phyloP scores from a whole-genome alignment of 2,888 invertebrate species.

The Dendrolimus pini region DNA sequence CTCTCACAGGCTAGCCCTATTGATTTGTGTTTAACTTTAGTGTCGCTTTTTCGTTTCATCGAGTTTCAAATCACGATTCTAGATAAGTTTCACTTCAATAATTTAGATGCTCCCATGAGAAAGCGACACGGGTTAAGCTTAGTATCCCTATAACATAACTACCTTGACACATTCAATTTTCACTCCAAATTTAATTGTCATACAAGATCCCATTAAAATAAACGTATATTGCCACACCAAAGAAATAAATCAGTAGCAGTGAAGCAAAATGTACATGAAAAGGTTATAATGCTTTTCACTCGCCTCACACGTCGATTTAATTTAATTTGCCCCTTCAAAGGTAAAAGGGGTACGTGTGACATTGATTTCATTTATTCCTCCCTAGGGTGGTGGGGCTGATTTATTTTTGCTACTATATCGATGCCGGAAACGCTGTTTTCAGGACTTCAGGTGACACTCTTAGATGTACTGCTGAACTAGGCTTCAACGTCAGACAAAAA shows the following conservation, averaged over 20 bases:
- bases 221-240: background rate
- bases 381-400: slow-evolving; percentile 6
- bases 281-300: background rate
- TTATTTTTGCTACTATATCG: background rate
- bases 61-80: too few relatives aligned
- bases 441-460: too few relatives aligned
- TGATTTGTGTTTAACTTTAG: too few relatives aligned
- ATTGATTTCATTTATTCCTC: slow-evolving; percentile 33
- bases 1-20: too few relatives aligned
- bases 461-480: too few relatives aligned
- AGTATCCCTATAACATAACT: background rate
- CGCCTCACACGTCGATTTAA: slow-evolving; percentile 29
- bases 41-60: too few relatives aligned
- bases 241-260: background rate
- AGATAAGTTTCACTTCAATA: too few relatives aligned
- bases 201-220: background rate
- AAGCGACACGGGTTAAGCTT: background rate
- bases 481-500: too few relatives aligned
- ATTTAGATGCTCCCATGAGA: too few relatives aligned
- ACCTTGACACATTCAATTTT: background rate
- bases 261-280: background rate
- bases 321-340: slow-evolving; percentile 25
- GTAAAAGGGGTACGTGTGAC: slow-evolving; percentile 26
- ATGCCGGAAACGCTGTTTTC: background rate
- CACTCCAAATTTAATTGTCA: background rate